These are phyloP conservation scores for Aleiodes sp. DNA, from an alignment of 1,140 invertebrate species.

Conservation along the genomic window DNA sequence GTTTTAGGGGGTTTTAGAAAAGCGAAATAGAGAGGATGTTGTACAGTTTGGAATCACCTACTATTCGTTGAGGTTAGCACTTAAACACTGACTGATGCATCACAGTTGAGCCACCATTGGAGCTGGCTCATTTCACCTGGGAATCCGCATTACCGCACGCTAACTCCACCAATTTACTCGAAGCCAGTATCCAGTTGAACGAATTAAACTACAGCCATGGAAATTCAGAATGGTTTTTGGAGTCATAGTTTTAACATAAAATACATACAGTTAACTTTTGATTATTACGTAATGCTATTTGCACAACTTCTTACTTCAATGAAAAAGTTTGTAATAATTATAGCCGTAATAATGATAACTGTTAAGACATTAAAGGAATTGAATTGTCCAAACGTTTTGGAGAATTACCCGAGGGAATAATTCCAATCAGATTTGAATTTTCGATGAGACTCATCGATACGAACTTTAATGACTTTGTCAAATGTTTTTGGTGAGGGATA, in stretches of 20 bases:
- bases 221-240: neutral
- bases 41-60: neutral
- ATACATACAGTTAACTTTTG: neutral
- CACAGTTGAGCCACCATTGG: slow-evolving; percentile 15
- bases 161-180: slow-evolving; percentile 12
- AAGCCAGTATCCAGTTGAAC: neutral
- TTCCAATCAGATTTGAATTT: too few species aligned
- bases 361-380: too few species aligned
- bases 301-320: neutral
- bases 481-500: too few species aligned
- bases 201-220: slow-evolving; percentile 6
- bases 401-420: too few species aligned
- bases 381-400: too few species aligned
- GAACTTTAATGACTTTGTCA: too few species aligned
- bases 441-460: too few species aligned
- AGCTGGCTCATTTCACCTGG: slow-evolving; percentile 20
- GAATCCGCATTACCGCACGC: slow-evolving; percentile 10
- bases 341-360: too few species aligned
- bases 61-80: slow-evolving; percentile 17
- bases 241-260: neutral
- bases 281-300: neutral
- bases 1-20: neutral
- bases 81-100: slow-evolving; percentile 35
- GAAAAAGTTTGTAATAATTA: too few species aligned
- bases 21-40: neutral